These are phyloP conservation scores for Adrianichthys oophorus DNA, from an alignment of 2,797 vertebrate species.

Conservation along the genomic window DNA sequence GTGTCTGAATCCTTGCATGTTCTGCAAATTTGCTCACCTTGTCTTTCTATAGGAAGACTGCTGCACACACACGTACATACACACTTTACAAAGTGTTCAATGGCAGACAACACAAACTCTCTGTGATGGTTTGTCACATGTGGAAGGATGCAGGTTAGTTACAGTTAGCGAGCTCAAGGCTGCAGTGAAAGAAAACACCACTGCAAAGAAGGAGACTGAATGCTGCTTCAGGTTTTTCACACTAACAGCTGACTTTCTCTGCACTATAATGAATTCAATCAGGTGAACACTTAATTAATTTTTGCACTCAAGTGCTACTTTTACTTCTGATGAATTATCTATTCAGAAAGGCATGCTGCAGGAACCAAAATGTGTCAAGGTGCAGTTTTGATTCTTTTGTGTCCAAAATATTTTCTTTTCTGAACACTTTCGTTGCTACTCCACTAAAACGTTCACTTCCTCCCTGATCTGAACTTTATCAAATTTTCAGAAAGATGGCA, in stretches of 20 bases:
- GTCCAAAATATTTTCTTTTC: background rate
- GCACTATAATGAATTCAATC: constrained; percentile 23
- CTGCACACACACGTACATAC: background rate
- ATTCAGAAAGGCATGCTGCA: constrained; percentile 5
- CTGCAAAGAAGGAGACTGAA: background rate
- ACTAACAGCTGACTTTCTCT: constrained; percentile 2
- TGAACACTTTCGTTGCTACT: background rate
- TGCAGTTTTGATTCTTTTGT: constrained; percentile 5
- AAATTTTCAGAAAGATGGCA: background rate
- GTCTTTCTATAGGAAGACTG: background rate
- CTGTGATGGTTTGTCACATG: background rate
- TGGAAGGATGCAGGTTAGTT: constrained; percentile 8
- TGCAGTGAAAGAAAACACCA: background rate
- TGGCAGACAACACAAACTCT: constrained; percentile 12
- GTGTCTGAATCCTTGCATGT: background rate
- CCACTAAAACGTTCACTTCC: background rate
- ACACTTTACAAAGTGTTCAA: constrained; percentile 10
- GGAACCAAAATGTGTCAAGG: constrained; percentile 4
- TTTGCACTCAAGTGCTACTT: constrained; percentile 14
- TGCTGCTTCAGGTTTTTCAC: constrained; percentile 1
- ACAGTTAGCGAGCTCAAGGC: constrained; percentile 42
- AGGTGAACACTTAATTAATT: constrained; percentile 36
- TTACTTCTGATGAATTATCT: constrained; percentile 13
- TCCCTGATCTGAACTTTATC: too few relatives aligned
- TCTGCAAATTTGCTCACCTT: background rate